Evolutionary conservation across 2,113 vertebrate species (phyloP), one percentile per base, ranked within the genome.

Genomic region (Antechinus stuartii): DNA sequence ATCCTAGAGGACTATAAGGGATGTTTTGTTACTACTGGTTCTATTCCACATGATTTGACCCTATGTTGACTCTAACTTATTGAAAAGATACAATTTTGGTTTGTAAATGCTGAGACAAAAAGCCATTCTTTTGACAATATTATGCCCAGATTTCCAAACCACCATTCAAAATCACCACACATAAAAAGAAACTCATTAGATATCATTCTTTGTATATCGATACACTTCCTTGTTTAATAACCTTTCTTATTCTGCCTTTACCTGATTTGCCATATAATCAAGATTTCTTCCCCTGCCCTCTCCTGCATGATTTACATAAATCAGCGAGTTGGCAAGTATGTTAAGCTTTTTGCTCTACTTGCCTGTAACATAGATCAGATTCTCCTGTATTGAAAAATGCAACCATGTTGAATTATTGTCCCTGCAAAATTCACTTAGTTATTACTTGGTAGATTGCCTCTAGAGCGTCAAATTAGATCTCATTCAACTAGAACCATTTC

Each of bases 381-480:
- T 56, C 94, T 94, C 42, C 96, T 96, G 35, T 95, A 93, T 95
- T 97, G 94, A 92, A 98, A 97, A 93, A 92, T 93, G 95, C 56
- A 95, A 91, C 1, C 90, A 96, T 91, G 90, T 92, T 96, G 97
- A 97, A 96, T 96, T 98, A 96, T 94, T 97, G 97, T 97, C 96
- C 91, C 97, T 94, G 94, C 92, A 96, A 97, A 97, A 96, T 97
- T 98, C 97, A 97, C 97, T 93, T 93, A 97, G 96, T 97, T 96
- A 98, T 98, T 98, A 98, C 97, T 97, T 98, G 92, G 97, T 98
- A 98, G 97, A 97, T 98, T 98, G 97, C 97, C 96, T 98, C 95
- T 93, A 98, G 96, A 97, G 97, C 97, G 97, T 97, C 97, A 96
- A 98, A 98, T 98, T 98, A 98, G 98, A 98, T 97, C 95, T 98